phyloP scores from a whole-genome alignment of 2,113 vertebrate species.

The Gallinago undulata region DNA sequence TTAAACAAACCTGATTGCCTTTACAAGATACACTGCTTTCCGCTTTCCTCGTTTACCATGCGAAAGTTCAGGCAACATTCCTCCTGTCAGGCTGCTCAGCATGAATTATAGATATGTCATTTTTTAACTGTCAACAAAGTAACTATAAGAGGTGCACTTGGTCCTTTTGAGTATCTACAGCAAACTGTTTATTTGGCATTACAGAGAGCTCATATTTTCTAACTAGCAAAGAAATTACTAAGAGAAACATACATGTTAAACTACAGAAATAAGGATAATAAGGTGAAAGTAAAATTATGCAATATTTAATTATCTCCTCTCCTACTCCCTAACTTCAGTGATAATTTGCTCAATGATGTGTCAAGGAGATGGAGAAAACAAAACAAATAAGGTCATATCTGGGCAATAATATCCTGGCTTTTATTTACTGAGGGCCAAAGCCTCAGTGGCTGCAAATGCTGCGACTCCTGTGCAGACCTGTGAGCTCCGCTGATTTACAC shows the following conservation, averaged over 20 bases:
- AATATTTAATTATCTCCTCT: conserved; percentile 44
- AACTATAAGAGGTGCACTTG: conserved; percentile 38
- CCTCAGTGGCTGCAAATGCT: background rate
- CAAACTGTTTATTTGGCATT: conserved; percentile 45
- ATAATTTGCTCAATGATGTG: conserved; percentile 44
- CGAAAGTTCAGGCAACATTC: conserved; percentile 48
- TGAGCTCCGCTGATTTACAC: background rate
- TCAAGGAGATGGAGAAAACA: background rate
- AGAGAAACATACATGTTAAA: background rate
- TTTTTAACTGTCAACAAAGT: conserved; percentile 71
- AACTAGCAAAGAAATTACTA: conserved; percentile 1
- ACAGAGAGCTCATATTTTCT: background rate
- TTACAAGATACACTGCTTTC: background rate
- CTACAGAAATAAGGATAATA: background rate
- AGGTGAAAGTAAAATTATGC: background rate
- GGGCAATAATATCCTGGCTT: background rate
- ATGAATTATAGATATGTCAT: conserved; percentile 71
- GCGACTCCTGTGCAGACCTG: background rate
- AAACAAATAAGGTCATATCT: conserved; percentile 12
- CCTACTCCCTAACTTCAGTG: conserved; percentile 3
- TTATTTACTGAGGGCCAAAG: conserved; percentile 36
- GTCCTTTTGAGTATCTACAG: conserved; percentile 46
- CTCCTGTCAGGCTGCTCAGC: conserved; percentile 30
- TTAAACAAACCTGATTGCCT: background rate
- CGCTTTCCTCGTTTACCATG: background rate